Evolutionary conservation across 2,888 invertebrate species (phyloP).

Genomic region (Biston betularia): DNA sequence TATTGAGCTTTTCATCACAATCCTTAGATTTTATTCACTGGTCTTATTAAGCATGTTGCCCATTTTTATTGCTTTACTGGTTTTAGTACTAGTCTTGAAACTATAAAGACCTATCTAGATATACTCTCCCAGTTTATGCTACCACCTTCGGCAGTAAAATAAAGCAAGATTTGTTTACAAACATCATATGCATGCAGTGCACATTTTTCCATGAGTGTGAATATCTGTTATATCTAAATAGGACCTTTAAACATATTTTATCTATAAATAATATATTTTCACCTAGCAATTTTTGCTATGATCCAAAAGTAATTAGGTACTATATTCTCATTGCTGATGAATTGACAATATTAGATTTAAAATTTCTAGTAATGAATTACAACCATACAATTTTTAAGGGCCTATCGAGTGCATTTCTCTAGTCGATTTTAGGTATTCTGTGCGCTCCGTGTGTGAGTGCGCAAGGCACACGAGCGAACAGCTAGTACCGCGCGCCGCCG

Average conservation of each 20-base stretch:
- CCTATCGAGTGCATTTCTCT: no score
- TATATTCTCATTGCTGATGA: conserved; percentile 9
- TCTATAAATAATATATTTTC: not conserved
- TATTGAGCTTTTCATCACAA: not conserved
- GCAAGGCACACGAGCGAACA: no score
- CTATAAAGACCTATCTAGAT: conserved; percentile 2
- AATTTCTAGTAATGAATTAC: no score
- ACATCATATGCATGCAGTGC: no score
- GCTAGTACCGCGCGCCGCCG: no score
- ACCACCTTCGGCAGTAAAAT: not conserved
- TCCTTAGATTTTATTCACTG: not conserved
- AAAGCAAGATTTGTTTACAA: no score
- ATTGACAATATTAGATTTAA: not conserved
- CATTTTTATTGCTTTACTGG: conserved; percentile 16
- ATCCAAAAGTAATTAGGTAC: not conserved
- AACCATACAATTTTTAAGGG: no score
- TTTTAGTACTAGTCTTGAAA: conserved; percentile 3
- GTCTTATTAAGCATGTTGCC: not conserved
- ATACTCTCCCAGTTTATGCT: not conserved
- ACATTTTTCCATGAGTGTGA: no score
- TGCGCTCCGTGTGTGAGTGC: no score
- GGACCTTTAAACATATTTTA: not conserved
- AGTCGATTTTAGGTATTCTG: no score
- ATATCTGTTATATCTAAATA: not conserved
- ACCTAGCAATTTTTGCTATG: not conserved